Base-by-base conservation (phyloP, 2,888 invertebrate species). In the Micropterix aruncella region DNA sequence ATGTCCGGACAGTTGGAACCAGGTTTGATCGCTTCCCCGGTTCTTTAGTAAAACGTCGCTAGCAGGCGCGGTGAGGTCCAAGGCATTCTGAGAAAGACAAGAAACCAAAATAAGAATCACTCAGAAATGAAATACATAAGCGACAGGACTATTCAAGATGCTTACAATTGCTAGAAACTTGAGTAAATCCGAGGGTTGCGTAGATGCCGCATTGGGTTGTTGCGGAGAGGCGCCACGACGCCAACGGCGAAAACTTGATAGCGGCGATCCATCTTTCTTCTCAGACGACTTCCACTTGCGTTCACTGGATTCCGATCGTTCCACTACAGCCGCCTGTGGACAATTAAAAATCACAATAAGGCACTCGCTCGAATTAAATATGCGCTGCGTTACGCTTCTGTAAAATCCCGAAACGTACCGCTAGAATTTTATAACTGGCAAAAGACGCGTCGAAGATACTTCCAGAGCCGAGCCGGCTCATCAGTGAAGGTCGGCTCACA, bases 1-100 rank as follows among this genome's bases (percentile, higher is more conserved):
- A 66, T 95, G 95, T 0, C 94, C 95, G 12, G 92, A 87, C 50
- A 95, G 67, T 65, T 94, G 94, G 64, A 94, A 86, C 93, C 93
- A 94, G 5, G 50, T 47, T 12, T 27, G 27, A 54, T 72, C 74
- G 46, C 54, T 47, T 44, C 72, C 70, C 51, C 78, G 73, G 50
- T 82, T 82, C 58, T 83, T 84, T 52, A 92, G 65, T 40, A 93
- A 67, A 43, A 88, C 78, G 57, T 91, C 90, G 55, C 88, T 89
- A 47, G 92, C 92, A 40, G 93, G 92, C 16, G 89, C 90, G 49
- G 89, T 87, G 56, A 93, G 68, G 60, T 93, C 92, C 57, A 93
- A 70, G 37, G 93, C 91, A 66, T 92, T 92, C 92, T 92, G 73
- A 42, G 78, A 75, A 60, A 61, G 65, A 52, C 54, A 50, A 53